A percentile compares a stretch with the other conserved stretches of the same genome.
Evolutionary conservation across 2,113 vertebrate genomes (phyloP).

Genomic region (Ondatra zibethicus): DNA sequence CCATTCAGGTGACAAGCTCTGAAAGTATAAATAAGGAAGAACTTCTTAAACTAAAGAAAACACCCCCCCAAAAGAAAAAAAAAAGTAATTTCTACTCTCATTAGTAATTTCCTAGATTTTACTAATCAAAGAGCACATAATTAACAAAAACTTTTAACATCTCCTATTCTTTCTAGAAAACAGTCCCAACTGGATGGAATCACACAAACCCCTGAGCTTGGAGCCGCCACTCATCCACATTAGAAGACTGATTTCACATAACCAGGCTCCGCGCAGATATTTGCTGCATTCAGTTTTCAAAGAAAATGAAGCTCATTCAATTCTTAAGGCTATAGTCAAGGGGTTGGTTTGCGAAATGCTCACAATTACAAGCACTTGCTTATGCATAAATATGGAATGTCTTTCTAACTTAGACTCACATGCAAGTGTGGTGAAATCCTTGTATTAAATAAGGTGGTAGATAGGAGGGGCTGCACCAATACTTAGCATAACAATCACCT

Average conservation of each 20-base stretch:
- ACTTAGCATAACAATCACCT: slow-evolving; percentile 16
- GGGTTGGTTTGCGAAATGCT: not conserved
- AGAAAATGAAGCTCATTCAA: slow-evolving; percentile 28
- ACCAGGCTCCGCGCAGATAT: not conserved
- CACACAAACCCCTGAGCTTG: not conserved
- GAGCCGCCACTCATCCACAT: not conserved
- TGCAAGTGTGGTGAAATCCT: not conserved
- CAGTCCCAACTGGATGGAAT: not conserved
- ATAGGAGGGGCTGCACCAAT: too few relatives aligned
- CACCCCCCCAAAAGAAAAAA: not conserved
- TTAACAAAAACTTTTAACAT: slow-evolving; percentile 44
- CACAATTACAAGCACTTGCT: not conserved
- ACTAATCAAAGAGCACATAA: slow-evolving; percentile 23
- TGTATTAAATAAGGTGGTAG: not conserved
- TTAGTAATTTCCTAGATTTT: slow-evolving; percentile 33
- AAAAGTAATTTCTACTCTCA: not conserved
- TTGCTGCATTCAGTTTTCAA: slow-evolving; percentile 14
- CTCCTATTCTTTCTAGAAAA: slow-evolving; percentile 23
- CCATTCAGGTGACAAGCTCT: not conserved
- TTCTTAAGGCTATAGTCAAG: not conserved
- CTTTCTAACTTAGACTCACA: not conserved
- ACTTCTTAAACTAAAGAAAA: not conserved
- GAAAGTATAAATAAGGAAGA: slow-evolving; percentile 10
- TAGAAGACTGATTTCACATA: not conserved
- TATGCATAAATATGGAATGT: not conserved